Base-by-base conservation (phyloP, 2,888 invertebrate genomes). In the Andrena fulva region DNA sequence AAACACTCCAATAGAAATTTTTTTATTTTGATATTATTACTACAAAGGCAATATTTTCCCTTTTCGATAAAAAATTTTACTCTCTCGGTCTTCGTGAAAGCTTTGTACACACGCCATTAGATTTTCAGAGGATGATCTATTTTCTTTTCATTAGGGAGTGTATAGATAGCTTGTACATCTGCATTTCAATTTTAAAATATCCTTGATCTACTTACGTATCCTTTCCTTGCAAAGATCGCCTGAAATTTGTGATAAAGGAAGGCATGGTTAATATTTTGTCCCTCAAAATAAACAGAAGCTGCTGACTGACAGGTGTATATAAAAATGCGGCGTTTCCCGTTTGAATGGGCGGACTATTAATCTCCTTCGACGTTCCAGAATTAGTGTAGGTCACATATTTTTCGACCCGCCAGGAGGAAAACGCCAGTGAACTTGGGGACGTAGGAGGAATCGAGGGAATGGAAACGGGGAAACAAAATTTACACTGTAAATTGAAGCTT, bases 361-460 rank as follows among this genome's bases (percentile, higher is more conserved):
- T 80, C 67, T 50, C 27, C 7, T 78, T 78, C 20, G 35, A 76
- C 59, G 64, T 52, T 50, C 27, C 63, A 31, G 76, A 69, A 71
- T 80, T 71, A 80, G 77, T 56, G 62, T 62, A 62, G 70, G 62
- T 52, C 62, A 60, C 29, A 52, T 77, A 35, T 64, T 69, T 42
- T 48, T 50, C 10, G 59, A 24, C 29, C 12, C 20, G n/a, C 12
- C 12, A 20, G 20, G 20, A 20, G 20, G 20, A 20, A 20, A 67
- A 77, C 27, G 27, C 27, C 59, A 52, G n/a, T 0, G 29, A 68
- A 77, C 31, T 27, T n/a, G 71, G 42, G 70, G 52, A 48, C 10
- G 35, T 29, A 12, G 27, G 16, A 29, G 62, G 31, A 68, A 33
- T 42, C 24, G 16, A 12, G 29, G 0, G 20, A 6, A 27, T 5